phyloP scores from a whole-genome alignment of 2,113 vertebrate species.

The Hypomesus transpacificus region DNA sequence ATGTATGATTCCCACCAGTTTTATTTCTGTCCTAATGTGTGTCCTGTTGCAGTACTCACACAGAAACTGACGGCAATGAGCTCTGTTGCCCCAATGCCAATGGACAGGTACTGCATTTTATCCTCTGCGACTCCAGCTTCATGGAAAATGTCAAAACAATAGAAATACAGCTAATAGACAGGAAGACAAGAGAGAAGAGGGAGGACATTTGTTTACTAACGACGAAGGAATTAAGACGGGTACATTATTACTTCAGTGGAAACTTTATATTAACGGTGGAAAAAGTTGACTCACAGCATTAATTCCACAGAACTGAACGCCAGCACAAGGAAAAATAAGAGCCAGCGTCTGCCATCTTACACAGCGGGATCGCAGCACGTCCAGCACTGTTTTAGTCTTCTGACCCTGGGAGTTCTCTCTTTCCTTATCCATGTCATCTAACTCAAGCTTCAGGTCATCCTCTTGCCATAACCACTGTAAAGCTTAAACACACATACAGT shows the following conservation, averaged over 20 bases:
- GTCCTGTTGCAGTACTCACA: slow-evolving; percentile 48
- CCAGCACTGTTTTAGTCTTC: slow-evolving; percentile 50
- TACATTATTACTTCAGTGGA: background rate
- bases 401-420: slow-evolving; percentile 37
- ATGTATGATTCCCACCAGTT: too few relatives aligned
- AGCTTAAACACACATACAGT: slow-evolving; percentile 45
- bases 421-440: slow-evolving; percentile 59
- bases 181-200: background rate
- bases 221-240: background rate
- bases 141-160: slow-evolving; percentile 63
- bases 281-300: slow-evolving; percentile 45
- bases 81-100: slow-evolving; percentile 62
- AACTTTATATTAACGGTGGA: background rate
- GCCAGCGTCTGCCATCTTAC: slow-evolving; percentile 62
- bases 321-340: slow-evolving; percentile 49
- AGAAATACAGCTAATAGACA: slow-evolving; percentile 66
- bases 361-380: slow-evolving; percentile 53
- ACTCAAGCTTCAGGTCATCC: slow-evolving; percentile 56
- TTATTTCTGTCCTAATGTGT: background rate
- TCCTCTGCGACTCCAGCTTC: slow-evolving; percentile 55
- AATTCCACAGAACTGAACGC: slow-evolving; percentile 63
- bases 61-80: slow-evolving; percentile 50
- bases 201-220: background rate
- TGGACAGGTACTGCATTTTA: slow-evolving; percentile 58
- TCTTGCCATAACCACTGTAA: slow-evolving; percentile 66